These are phyloP conservation scores for Lytechinus variegatus DNA, from an alignment of 35 echinoderm and acorn worm genomes.

Conservation along the genomic window DNA sequence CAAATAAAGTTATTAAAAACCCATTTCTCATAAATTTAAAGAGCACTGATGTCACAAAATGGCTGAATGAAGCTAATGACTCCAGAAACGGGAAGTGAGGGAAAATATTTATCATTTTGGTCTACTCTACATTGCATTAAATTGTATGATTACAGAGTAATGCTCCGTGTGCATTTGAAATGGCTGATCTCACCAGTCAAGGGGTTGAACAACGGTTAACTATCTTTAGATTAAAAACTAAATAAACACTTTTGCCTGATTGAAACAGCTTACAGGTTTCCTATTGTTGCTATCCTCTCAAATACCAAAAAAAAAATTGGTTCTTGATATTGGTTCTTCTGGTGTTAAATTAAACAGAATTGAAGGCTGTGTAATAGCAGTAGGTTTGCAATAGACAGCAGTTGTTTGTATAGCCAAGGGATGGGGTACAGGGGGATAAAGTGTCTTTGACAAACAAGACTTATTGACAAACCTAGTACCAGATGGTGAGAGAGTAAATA, in stretches of 20 bases:
- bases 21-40: not conserved
- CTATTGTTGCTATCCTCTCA: not conserved
- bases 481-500: not conserved
- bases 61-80: not conserved
- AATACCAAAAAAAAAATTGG: not conserved
- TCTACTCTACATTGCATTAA: not conserved
- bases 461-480: not conserved
- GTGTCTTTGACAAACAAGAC: conserved; percentile 7
- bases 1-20: not conserved
- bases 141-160: too few relatives aligned
- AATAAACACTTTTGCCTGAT: not conserved
- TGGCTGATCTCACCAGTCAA: not conserved
- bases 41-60: not conserved
- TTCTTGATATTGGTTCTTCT: not conserved
- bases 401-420: not conserved
- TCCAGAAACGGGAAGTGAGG: not conserved
- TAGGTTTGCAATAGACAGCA: not conserved
- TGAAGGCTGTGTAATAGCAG: not conserved
- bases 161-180: too few relatives aligned
- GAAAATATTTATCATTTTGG: not conserved
- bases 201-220: not conserved
- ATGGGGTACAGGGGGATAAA: not conserved
- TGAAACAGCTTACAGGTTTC: not conserved
- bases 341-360: not conserved
- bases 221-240: not conserved